Evolutionary conservation across 2,113 vertebrate species (phyloP).

Genomic region (Galemys pyrenaicus): DNA sequence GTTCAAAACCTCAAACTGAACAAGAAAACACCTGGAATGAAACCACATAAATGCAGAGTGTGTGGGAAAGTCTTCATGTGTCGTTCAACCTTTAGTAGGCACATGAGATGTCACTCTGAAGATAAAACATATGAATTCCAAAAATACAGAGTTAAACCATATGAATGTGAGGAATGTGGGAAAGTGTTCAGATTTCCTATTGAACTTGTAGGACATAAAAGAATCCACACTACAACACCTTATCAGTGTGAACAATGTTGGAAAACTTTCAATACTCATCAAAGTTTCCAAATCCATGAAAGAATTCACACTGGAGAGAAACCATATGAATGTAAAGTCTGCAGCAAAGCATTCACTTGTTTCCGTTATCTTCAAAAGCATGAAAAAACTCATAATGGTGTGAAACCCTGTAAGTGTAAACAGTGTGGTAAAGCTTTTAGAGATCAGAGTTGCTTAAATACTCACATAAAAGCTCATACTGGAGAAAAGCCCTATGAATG

Average conservation of each 20-base stretch:
- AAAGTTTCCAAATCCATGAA: neutral
- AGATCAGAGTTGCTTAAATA: neutral
- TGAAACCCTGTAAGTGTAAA: neutral
- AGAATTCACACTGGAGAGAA: conserved; percentile 42
- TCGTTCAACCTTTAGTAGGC: neutral
- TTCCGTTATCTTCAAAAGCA: neutral
- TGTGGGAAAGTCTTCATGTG: conserved; percentile 30
- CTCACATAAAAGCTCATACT: neutral
- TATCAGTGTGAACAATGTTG: conserved; percentile 52
- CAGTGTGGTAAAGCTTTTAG: neutral
- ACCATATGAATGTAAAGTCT: conserved; percentile 64
- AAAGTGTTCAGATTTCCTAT: conserved; percentile 22
- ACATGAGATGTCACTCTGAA: neutral
- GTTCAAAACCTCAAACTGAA: neutral
- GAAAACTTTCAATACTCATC: neutral
- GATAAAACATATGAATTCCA: neutral
- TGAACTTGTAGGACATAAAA: neutral
- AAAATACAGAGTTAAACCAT: conserved; percentile 33
- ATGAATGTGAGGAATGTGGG: neutral
- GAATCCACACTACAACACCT: conserved; percentile 58
- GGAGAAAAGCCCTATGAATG: neutral
- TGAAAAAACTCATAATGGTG: neutral
- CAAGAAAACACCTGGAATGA: neutral
- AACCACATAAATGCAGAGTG: neutral
- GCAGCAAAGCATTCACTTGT: conserved; percentile 55